Evolutionary conservation across 2,113 vertebrate genomes (phyloP).

Genomic region (Periophthalmus modestus): DNA sequence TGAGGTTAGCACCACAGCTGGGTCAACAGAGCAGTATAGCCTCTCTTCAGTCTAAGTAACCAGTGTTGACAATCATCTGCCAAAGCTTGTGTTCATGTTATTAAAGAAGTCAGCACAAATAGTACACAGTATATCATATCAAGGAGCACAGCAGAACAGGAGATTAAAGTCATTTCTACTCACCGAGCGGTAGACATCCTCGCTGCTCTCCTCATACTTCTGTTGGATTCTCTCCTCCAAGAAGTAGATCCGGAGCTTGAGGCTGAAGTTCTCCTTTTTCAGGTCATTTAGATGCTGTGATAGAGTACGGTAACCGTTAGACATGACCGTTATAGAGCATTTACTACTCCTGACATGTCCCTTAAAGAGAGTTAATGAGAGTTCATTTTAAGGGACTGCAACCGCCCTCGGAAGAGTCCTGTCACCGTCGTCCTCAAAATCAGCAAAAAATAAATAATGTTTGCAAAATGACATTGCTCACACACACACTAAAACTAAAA

Average conservation of each 20-base stretch:
- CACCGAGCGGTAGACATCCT: slow-evolving; percentile 91
- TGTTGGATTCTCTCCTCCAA: slow-evolving; percentile 96
- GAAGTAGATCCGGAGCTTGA: slow-evolving; percentile 99
- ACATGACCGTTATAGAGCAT: slow-evolving; percentile 82
- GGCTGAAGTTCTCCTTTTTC: slow-evolving; percentile 99
- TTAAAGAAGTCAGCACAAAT: slow-evolving; percentile 5
- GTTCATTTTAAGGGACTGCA: slow-evolving; percentile 43
- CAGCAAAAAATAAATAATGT: slow-evolving; percentile 14
- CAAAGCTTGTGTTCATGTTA: not conserved
- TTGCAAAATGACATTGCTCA: slow-evolving; percentile 37
- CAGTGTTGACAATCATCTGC: not conserved
- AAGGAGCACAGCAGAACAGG: not conserved
- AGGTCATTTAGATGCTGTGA: slow-evolving; percentile 99
- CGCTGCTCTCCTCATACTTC: slow-evolving; percentile 89
- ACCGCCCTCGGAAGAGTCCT: slow-evolving; percentile 43
- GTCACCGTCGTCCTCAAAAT: slow-evolving; percentile 40
- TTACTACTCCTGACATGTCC: slow-evolving; percentile 44
- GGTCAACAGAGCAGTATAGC: slow-evolving; percentile 31
- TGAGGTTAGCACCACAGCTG: slow-evolving; percentile 45
- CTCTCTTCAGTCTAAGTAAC: not conserved
- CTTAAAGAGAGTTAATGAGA: slow-evolving; percentile 22
- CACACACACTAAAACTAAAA: slow-evolving; percentile 47
- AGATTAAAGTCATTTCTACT: slow-evolving; percentile 56
- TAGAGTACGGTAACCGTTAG: slow-evolving; percentile 96
- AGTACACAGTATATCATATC: not conserved